phyloP scores from a whole-genome alignment of 2,113 vertebrate species.

The Tautogolabrus adspersus region DNA sequence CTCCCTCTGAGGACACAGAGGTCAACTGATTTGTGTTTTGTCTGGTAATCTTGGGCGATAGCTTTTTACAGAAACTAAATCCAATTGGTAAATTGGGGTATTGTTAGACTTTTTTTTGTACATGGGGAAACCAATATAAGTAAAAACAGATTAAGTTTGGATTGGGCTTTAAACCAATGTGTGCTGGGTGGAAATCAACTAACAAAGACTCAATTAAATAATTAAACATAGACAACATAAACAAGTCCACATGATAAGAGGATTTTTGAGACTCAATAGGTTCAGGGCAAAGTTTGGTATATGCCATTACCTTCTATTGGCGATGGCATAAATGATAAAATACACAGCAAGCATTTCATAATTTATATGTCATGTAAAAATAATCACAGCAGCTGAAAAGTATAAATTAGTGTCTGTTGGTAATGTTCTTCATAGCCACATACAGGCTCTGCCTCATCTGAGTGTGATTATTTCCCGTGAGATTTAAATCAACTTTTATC shows the following conservation, averaged over 20 bases:
- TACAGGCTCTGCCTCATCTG: no score
- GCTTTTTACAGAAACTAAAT: not conserved
- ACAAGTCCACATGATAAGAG: not conserved
- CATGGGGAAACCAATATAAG: not conserved
- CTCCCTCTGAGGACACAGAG: not conserved
- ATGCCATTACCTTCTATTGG: no score
- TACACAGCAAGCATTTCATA: no score
- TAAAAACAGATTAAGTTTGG: not conserved
- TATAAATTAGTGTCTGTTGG: no score
- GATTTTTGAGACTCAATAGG: not conserved
- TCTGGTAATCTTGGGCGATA: not conserved
- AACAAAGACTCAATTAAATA: no score
- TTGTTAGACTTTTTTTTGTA: not conserved
- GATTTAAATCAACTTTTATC: no score
- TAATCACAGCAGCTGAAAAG: no score
- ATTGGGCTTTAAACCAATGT: not conserved
- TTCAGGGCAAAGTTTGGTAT: not conserved
- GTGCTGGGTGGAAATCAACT: not conserved
- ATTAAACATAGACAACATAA: no score
- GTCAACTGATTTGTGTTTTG: not conserved
- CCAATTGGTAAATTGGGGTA: not conserved
- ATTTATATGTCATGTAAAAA: no score
- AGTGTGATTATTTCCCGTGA: no score
- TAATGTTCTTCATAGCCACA: no score
- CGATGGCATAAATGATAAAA: no score